Percentiles rank a stretch among this genome's conserved stretches.
Evolutionary conservation across 2,797 vertebrate genomes (phyloP).

Genomic region (Sciaenops ocellatus): DNA sequence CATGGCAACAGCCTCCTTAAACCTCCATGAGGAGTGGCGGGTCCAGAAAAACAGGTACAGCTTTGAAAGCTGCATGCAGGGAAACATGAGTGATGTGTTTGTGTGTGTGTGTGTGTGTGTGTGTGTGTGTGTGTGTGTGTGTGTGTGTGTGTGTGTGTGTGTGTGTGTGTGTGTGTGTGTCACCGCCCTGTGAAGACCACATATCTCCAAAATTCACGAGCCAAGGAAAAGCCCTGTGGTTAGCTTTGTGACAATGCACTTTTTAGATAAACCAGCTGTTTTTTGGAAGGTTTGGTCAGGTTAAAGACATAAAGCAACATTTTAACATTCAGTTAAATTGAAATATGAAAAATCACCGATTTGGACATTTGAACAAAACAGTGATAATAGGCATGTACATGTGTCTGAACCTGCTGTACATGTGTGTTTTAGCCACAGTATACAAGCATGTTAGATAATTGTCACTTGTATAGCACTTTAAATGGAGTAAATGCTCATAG

Average conservation of each 20-base stretch:
- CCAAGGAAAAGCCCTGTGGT: background rate
- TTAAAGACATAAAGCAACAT: background rate
- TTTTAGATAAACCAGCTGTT: background rate
- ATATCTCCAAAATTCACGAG: slow-evolving; percentile 2
- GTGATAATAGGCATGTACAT: background rate
- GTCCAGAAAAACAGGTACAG: slow-evolving; percentile 43
- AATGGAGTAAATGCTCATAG: background rate
- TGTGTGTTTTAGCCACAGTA: background rate
- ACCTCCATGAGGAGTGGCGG: background rate
- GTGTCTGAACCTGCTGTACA: background rate
- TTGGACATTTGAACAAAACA: background rate
- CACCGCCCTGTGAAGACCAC: background rate
- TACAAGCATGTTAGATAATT: background rate
- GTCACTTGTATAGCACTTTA: background rate
- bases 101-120: background rate
- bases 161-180: background rate
- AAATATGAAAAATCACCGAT: background rate
- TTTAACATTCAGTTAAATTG: background rate
- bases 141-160: background rate
- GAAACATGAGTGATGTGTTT: slow-evolving; percentile 14
- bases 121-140: background rate
- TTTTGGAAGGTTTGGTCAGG: background rate
- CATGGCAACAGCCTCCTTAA: slow-evolving; percentile 62
- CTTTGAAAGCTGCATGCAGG: slow-evolving; percentile 8
- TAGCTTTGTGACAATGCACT: background rate